These are phyloP conservation scores for Arrhopalites spinosus DNA, from an alignment of 2,888 invertebrate species.

Conservation along the genomic window DNA sequence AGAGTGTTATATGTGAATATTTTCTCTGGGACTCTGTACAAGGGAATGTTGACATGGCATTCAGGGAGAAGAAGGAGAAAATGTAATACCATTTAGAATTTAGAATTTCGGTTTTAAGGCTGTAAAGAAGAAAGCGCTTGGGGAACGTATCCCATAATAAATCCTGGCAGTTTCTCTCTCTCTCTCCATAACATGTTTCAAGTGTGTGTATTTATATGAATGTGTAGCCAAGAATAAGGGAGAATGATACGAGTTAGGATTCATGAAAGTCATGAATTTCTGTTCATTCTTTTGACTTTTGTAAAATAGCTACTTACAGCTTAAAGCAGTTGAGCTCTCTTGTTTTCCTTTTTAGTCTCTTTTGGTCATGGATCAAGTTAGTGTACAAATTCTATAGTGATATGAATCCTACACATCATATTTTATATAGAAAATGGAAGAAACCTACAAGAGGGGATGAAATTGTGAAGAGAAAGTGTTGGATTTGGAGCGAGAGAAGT, in stretches of 20 bases:
- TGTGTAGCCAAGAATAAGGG: not conserved
- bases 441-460: not conserved
- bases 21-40: not conserved
- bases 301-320: not conserved
- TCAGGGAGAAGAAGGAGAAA: not conserved
- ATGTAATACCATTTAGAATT: slow-evolving; percentile 28
- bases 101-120: slow-evolving; percentile 11
- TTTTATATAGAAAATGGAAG: not conserved
- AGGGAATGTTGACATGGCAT: not conserved
- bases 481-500: not conserved
- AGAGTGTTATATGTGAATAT: too few relatives aligned
- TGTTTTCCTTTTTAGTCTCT: not conserved
- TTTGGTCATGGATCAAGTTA: not conserved
- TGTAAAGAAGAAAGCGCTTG: not conserved
- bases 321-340: not conserved
- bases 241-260: slow-evolving; percentile 19
- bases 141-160: slow-evolving; percentile 13
- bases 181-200: not conserved
- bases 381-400: too few relatives aligned
- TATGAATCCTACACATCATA: not conserved
- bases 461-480: not conserved
- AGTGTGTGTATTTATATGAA: not conserved
- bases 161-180: slow-evolving; percentile 3
- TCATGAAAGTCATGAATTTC: slow-evolving; percentile 14
- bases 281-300: slow-evolving; percentile 14